These are phyloP conservation scores for Siniperca knerii DNA, from an alignment of 2,113 vertebrate species.

Conservation along the genomic window DNA sequence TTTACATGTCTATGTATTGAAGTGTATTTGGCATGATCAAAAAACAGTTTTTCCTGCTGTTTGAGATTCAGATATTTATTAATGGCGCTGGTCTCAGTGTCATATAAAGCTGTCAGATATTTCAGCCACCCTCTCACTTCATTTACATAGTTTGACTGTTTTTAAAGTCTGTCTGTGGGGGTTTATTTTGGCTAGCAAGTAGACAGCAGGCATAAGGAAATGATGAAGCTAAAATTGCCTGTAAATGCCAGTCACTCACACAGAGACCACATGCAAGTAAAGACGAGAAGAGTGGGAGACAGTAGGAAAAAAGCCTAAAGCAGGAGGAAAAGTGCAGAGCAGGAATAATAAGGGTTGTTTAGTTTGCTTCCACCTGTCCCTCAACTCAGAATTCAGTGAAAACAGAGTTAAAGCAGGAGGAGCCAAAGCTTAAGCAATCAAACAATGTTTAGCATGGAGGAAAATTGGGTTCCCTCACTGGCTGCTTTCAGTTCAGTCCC, in stretches of 20 bases:
- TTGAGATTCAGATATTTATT: not conserved
- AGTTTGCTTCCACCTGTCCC: slow-evolving; percentile 22
- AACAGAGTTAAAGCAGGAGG: slow-evolving; percentile 30
- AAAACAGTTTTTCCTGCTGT: slow-evolving; percentile 7
- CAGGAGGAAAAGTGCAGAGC: not conserved
- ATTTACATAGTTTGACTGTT: slow-evolving; percentile 2
- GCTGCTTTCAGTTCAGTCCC: slow-evolving; percentile 11
- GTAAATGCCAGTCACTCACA: slow-evolving; percentile 34
- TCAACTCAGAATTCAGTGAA: slow-evolving; percentile 7
- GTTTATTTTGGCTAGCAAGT: slow-evolving; percentile 26
- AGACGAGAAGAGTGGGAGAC: slow-evolving; percentile 24
- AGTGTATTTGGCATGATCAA: not conserved
- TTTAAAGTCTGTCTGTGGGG: not conserved
- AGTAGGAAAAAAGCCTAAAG: slow-evolving; percentile 12
- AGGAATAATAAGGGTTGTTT: slow-evolving; percentile 31
- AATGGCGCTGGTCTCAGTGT: not conserved
- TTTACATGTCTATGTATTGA: not conserved
- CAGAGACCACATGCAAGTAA: slow-evolving; percentile 23
- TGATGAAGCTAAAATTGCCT: slow-evolving; percentile 19
- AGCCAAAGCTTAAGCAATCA: slow-evolving; percentile 43
- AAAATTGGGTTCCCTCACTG: slow-evolving; percentile 46
- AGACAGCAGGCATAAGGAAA: slow-evolving; percentile 8
- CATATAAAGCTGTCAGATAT: slow-evolving; percentile 28
- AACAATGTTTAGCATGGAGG: slow-evolving; percentile 48
- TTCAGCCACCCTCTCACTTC: slow-evolving; percentile 6